Evolutionary conservation across 2,888 invertebrate genomes (phyloP), one percentile per base, ranked within the genome.

Genomic region (Diploptera punctata): DNA sequence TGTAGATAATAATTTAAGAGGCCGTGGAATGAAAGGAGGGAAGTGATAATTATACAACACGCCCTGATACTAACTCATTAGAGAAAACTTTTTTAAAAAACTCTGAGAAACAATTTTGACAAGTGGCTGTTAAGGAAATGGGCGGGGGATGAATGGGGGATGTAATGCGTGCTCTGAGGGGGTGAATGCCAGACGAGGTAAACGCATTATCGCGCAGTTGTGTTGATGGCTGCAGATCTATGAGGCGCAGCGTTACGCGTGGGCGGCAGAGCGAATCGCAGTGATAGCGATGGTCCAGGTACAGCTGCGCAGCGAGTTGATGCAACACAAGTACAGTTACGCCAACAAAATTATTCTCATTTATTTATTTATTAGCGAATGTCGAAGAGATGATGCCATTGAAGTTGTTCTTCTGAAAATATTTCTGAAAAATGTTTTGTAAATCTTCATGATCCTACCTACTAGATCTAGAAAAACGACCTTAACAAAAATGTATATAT

Each of bases 201-300:
- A 69, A 73, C 73, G 73, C 73, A 73, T 73, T 73, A 70, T 70
- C 65, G 62, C 38, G 54, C 69, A 52, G 69, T 57, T 52, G 67
- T 62, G 69, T 44, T 69, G 60, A 44, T 61, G 73, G 70, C 70
- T 62, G 65, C 60, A 49, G 67, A 71, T 67, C 67, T 67, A 47
- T 44, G 67, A 29, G 19, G 43, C 68, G 67, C 44, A 26, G 33
- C 68, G 68, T 52, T 38, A 62, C 72, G 72, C 72, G 47, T 72
- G 73, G 67, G 19, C 67, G 67, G 18, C 52, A 29, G 54, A 54
- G 49, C 68, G 72, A 61, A 57, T 72, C 44, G 67, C 68, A 52
- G 61, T 74, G 71, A 71, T 72, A 72, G 74, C 19, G 54, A 57
- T 57, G 57, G 24, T 57, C 10, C 57, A 57, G 57, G 57, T 57